Conservation (phyloP, 2,888 invertebrate genomes). For the Drosophila lacicola region DNA sequence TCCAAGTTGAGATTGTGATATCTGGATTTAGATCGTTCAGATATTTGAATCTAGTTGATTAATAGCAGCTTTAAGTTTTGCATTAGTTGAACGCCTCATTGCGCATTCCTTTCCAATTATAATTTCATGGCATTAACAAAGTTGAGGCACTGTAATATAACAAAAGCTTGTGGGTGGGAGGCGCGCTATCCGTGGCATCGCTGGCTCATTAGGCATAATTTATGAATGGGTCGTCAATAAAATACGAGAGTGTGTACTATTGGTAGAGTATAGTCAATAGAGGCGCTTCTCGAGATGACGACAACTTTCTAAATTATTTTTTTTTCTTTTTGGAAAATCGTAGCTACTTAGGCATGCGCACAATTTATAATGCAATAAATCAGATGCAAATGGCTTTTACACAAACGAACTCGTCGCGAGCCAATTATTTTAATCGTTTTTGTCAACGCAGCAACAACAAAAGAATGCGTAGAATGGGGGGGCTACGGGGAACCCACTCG, state of each 20-base stretch:
- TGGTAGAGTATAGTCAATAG: conserved; percentile 26
- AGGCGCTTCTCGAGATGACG: conserved; percentile 32
- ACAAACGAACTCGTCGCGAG: conserved; percentile 66
- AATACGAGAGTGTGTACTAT: conserved; percentile 39
- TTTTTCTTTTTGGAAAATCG: conserved; percentile 43
- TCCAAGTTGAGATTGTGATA: neutral
- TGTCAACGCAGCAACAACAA: conserved; percentile 58
- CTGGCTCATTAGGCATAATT: conserved; percentile 76
- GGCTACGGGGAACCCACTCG: conserved; percentile 37
- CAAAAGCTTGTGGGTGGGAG: conserved; percentile 21
- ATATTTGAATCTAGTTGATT: conserved; percentile 16
- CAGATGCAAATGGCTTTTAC: conserved; percentile 72
- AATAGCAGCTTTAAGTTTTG: conserved; percentile 46
- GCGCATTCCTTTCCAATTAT: conserved; percentile 74
- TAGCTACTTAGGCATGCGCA: conserved; percentile 79
- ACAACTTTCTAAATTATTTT: conserved; percentile 72
- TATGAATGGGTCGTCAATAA: conserved; percentile 67
- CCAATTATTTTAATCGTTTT: conserved; percentile 76
- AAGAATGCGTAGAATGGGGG: conserved; percentile 39
- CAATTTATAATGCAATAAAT: conserved; percentile 77
- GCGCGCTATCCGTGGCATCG: conserved; percentile 22
- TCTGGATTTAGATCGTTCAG: neutral
- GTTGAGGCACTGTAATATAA: conserved; percentile 20
- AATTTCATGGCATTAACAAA: conserved; percentile 52
- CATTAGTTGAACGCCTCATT: conserved; percentile 64